phyloP scores from a whole-genome alignment of 2,797 vertebrate genomes.

The Sebastes goodei region DNA sequence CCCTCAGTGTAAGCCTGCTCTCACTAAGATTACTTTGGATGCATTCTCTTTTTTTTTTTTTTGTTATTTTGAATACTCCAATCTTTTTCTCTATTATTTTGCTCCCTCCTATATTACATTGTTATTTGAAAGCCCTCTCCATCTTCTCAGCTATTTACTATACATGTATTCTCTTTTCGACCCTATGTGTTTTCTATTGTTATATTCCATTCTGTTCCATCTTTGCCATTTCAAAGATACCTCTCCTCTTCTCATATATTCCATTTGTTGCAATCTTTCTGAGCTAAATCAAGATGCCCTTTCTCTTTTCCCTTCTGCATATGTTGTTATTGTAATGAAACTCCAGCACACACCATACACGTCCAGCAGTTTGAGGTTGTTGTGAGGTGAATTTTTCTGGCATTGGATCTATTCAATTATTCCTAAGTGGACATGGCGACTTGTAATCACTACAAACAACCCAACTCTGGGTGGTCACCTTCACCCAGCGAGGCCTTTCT shows the following conservation, averaged over 20 bases:
- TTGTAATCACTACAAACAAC: conserved; percentile 43
- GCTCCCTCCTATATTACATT: background rate
- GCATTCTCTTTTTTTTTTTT: background rate
- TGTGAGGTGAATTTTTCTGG: conserved; percentile 32
- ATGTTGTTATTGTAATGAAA: conserved; percentile 30
- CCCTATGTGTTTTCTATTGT: conserved; percentile 12
- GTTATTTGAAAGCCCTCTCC: background rate
- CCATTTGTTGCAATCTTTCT: background rate
- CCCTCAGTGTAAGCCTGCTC: conserved; percentile 74
- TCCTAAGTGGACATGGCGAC: conserved; percentile 41
- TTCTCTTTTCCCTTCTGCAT: conserved; percentile 10
- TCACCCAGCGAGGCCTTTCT: conserved; percentile 6
- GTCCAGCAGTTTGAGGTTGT: conserved; percentile 16
- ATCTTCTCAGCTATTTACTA: conserved; percentile 11
- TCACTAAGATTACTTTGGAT: background rate
- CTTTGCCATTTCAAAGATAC: conserved; percentile 12
- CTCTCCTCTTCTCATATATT: background rate
- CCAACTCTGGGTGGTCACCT: conserved; percentile 36
- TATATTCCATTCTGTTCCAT: conserved; percentile 29
- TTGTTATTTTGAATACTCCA: background rate
- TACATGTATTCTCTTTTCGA: conserved; percentile 26
- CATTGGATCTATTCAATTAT: conserved; percentile 34
- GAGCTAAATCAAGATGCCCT: conserved; percentile 8
- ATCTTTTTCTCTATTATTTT: background rate
- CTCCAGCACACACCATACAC: background rate